Conservation (phyloP, 1,140 invertebrate genomes). For the Atopsyche davidsoni region DNA sequence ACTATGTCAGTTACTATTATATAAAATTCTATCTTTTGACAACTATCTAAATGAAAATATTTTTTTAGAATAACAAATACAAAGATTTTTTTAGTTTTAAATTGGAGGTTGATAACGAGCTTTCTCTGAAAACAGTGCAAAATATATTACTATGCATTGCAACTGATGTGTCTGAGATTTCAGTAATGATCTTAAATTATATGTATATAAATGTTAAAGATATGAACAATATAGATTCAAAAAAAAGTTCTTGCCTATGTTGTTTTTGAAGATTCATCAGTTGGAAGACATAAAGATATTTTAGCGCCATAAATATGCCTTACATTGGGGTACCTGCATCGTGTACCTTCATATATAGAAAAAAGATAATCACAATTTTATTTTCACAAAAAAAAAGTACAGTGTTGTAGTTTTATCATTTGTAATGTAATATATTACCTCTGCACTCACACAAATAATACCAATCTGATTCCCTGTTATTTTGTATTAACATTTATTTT, state of each 20-base stretch:
- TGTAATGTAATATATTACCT: conserved; percentile 19
- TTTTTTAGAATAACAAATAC: no score
- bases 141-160: conserved; percentile 23
- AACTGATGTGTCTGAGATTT: conserved; percentile 11
- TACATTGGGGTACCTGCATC: conserved; percentile 30
- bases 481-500: conserved; percentile 3
- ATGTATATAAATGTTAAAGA: not conserved
- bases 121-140: conserved; percentile 28
- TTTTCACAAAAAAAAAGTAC: conserved; percentile 25
- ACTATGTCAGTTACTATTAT: no score
- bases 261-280: conserved; percentile 13
- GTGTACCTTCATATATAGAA: conserved; percentile 29
- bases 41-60: no score
- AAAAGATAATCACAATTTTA: conserved; percentile 29
- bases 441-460: conserved; percentile 13
- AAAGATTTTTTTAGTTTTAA: no score
- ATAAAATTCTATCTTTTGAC: no score
- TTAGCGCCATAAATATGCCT: conserved; percentile 30
- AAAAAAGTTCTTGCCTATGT: not conserved
- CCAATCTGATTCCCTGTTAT: conserved; percentile 5
- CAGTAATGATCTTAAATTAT: not conserved
- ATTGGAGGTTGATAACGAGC: conserved; percentile 26
- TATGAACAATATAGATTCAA: not conserved
- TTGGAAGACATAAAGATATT: conserved; percentile 23
- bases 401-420: conserved; percentile 30